Conservation (phyloP, 2,797 vertebrate genomes). For the Menidia menidia region DNA sequence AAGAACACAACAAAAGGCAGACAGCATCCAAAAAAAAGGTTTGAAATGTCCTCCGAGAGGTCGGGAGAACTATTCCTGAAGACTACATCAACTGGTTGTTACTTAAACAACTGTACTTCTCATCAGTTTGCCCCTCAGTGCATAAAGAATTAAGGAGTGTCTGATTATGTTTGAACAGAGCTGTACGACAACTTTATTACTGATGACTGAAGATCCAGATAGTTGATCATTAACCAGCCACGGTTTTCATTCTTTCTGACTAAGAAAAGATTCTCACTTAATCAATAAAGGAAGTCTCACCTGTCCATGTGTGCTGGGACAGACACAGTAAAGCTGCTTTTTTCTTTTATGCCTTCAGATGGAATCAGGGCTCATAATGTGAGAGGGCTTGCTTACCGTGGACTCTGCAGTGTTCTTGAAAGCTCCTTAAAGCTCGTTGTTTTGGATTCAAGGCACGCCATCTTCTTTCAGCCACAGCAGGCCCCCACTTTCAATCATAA, state of each 20-base stretch:
- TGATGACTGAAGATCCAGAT: too few species aligned
- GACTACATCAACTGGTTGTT: too few species aligned
- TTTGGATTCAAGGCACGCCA: constrained; percentile 4
- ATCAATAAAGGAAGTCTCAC: background rate
- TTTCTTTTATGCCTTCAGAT: background rate
- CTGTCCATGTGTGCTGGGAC: background rate
- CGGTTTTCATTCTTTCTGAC: too few species aligned
- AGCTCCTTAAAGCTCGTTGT: constrained; percentile 3
- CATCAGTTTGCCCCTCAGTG: background rate
- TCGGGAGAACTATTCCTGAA: too few species aligned
- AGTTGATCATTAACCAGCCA: too few species aligned
- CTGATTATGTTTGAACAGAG: too few species aligned
- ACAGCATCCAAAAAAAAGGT: background rate
- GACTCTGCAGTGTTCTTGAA: background rate
- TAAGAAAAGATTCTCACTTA: too few species aligned
- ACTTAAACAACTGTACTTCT: background rate
- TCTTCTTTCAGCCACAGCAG: constrained; percentile 3
- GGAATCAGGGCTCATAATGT: background rate
- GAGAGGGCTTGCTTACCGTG: background rate
- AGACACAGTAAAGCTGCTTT: background rate
- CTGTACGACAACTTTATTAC: background rate
- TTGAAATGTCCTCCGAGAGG: too few species aligned
- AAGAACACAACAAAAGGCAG: background rate
- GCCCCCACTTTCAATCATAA: constrained; percentile 3
- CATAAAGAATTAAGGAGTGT: too few species aligned